phyloP scores from a whole-genome alignment of 2,888 invertebrate genomes.

The Oscheius sp. region DNA sequence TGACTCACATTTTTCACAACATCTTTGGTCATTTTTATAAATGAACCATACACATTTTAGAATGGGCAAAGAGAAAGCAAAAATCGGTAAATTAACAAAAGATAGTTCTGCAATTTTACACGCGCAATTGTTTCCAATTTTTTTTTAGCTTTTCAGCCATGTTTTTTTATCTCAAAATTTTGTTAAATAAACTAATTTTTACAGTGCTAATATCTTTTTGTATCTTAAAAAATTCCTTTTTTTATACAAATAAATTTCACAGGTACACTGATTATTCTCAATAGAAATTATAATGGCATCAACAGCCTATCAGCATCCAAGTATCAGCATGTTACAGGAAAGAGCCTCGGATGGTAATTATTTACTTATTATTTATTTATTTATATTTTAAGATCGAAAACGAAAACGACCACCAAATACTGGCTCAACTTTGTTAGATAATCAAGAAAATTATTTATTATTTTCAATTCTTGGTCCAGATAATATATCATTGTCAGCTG shows the following conservation, averaged over 20 bases:
- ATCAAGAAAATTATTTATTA: constrained; percentile 29
- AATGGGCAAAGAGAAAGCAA: too few species aligned
- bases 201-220: too few species aligned
- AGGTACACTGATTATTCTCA: neutral
- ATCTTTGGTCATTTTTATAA: too few species aligned
- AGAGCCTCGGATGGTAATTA: neutral
- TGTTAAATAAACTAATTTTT: too few species aligned
- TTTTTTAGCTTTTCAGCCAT: too few species aligned
- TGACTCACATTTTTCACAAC: too few species aligned
- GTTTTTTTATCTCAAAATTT: too few species aligned
- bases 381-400: constrained; percentile 1
- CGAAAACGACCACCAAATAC: constrained; percentile 28
- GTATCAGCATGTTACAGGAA: constrained; percentile 18
- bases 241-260: neutral
- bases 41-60: too few species aligned
- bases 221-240: too few species aligned
- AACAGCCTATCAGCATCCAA: constrained; percentile 19
- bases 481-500: constrained; percentile 28
- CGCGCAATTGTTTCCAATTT: too few species aligned
- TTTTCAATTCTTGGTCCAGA: constrained; percentile 26
- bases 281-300: constrained; percentile 7
- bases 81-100: too few species aligned
- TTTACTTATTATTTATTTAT: neutral
- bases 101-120: too few species aligned
- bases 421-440: constrained; percentile 26